Conservation (phyloP, 2,888 invertebrate genomes). For the Plemyria rubiginata region DNA sequence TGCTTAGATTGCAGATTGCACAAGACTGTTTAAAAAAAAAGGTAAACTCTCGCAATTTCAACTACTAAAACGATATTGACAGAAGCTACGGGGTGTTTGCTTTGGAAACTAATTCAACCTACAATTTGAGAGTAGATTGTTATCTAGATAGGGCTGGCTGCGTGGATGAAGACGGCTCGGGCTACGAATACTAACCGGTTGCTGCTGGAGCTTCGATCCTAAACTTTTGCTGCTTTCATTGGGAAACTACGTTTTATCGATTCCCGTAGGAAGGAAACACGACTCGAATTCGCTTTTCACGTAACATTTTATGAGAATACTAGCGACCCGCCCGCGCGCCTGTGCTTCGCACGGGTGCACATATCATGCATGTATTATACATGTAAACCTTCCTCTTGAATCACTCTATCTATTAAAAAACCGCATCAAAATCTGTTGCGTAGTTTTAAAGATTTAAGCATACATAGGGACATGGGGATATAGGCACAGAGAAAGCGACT, state of each 20-base stretch:
- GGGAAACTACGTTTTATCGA: constrained; percentile 28
- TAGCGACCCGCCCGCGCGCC: no score
- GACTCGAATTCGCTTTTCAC: constrained; percentile 15
- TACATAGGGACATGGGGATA: no score
- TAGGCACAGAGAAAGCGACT: no score
- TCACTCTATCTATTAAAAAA: no score
- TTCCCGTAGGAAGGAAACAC: constrained; percentile 18
- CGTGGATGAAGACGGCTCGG: constrained; percentile 36
- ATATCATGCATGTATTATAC: no score
- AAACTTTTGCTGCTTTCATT: constrained; percentile 37
- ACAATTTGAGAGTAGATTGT: constrained; percentile 37
- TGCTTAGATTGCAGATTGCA: not conserved
- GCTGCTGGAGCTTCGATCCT: constrained; percentile 31
- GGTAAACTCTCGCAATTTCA: constrained; percentile 20
- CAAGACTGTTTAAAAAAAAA: not conserved
- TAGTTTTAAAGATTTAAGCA: no score
- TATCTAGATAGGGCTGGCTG: constrained; percentile 30
- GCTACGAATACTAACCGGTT: constrained; percentile 36
- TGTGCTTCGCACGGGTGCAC: no score
- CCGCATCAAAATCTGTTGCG: no score
- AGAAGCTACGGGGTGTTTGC: constrained; percentile 32
- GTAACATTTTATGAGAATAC: not conserved
- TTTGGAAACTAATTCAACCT: constrained; percentile 40
- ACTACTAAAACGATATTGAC: constrained; percentile 23
- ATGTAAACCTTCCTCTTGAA: no score